These are phyloP conservation scores for Gephyroberyx darwinii DNA, from an alignment of 2,797 vertebrate species.

Conservation along the genomic window DNA sequence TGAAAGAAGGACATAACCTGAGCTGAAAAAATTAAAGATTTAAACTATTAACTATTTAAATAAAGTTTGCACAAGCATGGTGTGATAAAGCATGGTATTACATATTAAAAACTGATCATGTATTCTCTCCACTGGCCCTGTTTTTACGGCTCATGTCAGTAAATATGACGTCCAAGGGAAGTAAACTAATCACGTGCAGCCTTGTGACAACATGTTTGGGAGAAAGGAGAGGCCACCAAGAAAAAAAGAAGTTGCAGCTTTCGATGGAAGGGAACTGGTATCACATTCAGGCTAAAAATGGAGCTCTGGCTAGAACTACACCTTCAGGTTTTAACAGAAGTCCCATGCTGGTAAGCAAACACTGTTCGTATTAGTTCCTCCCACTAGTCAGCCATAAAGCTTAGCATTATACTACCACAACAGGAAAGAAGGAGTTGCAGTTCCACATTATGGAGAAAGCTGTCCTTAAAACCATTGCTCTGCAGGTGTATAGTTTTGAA, in stretches of 20 bases:
- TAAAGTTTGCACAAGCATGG: neutral
- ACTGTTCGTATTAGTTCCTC: slow-evolving; percentile 57
- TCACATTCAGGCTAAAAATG: slow-evolving; percentile 56
- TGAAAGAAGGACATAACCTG: neutral
- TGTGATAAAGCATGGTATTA: neutral
- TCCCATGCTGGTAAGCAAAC: slow-evolving; percentile 29
- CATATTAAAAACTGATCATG: neutral
- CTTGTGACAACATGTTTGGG: slow-evolving; percentile 50
- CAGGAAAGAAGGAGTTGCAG: slow-evolving; percentile 28
- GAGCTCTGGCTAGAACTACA: slow-evolving; percentile 16
- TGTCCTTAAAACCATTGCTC: slow-evolving; percentile 12
- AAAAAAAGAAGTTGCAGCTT: slow-evolving; percentile 66
- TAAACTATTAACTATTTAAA: no score
- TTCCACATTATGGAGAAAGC: slow-evolving; percentile 56
- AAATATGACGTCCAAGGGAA: slow-evolving; percentile 1
- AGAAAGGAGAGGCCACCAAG: slow-evolving; percentile 1
- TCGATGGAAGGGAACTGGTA: slow-evolving; percentile 61
- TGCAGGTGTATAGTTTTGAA: slow-evolving; percentile 41
- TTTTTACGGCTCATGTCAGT: neutral
- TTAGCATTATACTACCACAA: neutral
- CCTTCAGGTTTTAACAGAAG: slow-evolving; percentile 30
- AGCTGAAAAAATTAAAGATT: no score
- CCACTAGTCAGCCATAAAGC: slow-evolving; percentile 13
- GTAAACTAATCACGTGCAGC: neutral
- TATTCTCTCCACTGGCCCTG: neutral